Evolutionary conservation across 2,797 vertebrate genomes (phyloP).

Genomic region (Sylvia borin): DNA sequence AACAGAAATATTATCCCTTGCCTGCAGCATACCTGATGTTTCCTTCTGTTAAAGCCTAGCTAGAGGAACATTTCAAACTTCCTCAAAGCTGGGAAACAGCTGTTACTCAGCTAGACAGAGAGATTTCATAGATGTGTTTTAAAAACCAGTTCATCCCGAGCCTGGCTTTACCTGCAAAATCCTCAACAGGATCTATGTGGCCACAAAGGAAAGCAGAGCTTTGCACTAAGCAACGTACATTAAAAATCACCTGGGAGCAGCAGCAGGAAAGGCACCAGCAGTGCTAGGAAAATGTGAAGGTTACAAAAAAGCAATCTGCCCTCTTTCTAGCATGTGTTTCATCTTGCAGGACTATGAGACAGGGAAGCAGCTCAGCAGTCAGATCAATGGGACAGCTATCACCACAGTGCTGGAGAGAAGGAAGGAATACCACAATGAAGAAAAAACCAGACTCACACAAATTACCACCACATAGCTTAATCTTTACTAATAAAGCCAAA

Average conservation of each 20-base stretch:
- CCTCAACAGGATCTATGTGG: background rate
- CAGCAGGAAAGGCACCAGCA: background rate
- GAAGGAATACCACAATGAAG: background rate
- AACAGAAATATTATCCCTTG: background rate
- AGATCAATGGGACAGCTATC: background rate
- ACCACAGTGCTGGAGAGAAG: background rate
- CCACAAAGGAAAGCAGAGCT: background rate
- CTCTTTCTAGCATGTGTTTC: background rate
- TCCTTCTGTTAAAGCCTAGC: background rate
- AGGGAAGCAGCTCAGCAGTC: accelerated
- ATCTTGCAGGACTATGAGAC: background rate
- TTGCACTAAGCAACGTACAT: accelerated
- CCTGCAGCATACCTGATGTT: background rate
- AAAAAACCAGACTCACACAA: background rate
- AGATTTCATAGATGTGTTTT: background rate
- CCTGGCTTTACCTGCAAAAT: background rate
- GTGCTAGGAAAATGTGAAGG: background rate
- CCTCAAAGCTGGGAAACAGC: background rate
- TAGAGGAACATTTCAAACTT: background rate
- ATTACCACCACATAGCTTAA: slow-evolving; percentile 47
- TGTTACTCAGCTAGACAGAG: background rate
- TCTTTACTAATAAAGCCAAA: slow-evolving; percentile 72
- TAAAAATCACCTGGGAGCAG: background rate
- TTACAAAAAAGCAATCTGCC: background rate
- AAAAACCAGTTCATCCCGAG: accelerated